A percentile compares a stretch with the other conserved stretches of the same genome.
These are phyloP conservation scores for Syrmaticus mikado DNA, from an alignment of 2,113 vertebrate genomes.

Conservation along the genomic window DNA sequence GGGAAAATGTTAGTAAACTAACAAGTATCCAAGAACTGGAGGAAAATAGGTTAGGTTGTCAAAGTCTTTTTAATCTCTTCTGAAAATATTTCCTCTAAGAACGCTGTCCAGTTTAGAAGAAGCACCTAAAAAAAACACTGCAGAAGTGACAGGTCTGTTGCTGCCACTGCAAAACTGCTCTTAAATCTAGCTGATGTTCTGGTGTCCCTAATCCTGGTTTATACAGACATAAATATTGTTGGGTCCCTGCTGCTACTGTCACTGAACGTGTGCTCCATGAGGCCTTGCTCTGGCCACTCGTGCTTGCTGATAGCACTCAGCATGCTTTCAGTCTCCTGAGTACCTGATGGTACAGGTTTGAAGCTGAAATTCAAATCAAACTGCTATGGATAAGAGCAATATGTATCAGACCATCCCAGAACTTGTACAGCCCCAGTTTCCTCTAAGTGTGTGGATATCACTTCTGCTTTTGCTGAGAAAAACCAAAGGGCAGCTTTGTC, in stretches of 20 bases:
- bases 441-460: neutral
- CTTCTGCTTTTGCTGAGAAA: neutral
- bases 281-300: neutral
- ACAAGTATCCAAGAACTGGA: neutral
- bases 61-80: slow-evolving; percentile 6
- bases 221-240: neutral
- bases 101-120: neutral
- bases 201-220: neutral
- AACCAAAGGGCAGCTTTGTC: neutral
- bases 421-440: neutral
- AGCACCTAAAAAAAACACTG: neutral
- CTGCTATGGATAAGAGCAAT: neutral
- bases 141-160: neutral
- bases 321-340: neutral
- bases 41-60: slow-evolving; percentile 31
- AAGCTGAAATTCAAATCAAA: neutral
- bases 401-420: neutral
- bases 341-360: neutral
- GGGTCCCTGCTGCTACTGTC: neutral
- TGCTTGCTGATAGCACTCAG: neutral
- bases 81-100: slow-evolving; percentile 35
- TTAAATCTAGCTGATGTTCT: neutral
- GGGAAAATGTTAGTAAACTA: slow-evolving; percentile 11
- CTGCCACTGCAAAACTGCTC: neutral
- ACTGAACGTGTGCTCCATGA: neutral